Conservation (phyloP, 2,113 vertebrate species). For the Rhea pennata region DNA sequence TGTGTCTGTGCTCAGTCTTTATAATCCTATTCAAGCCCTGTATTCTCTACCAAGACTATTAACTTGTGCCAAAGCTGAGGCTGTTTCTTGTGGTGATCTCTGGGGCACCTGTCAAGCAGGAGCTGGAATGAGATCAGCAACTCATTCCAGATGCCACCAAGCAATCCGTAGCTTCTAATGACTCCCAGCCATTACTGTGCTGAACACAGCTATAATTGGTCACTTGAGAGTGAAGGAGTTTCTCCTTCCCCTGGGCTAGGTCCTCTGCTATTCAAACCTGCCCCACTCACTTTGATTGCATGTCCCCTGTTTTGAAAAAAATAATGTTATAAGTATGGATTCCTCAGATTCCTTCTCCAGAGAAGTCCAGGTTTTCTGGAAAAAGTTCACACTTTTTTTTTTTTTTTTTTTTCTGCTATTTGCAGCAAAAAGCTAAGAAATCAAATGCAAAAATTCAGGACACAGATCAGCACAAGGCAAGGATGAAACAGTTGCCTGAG, state of each 20-base stretch:
- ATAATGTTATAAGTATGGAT: neutral
- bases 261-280: neutral
- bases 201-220: neutral
- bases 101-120: neutral
- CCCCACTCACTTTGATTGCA: neutral
- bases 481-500: neutral
- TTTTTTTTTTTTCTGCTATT: neutral
- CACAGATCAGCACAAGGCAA: neutral
- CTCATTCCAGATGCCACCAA: neutral
- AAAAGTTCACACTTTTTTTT: neutral
- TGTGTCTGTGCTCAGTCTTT: neutral
- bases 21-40: neutral
- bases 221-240: neutral
- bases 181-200: neutral
- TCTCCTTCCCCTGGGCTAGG: neutral
- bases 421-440: neutral
- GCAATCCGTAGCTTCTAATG: neutral
- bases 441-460: neutral
- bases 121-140: neutral
- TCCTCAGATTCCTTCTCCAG: neutral
- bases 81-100: neutral
- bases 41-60: neutral
- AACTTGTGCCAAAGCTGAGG: neutral
- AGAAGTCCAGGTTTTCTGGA: neutral
- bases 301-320: neutral